phyloP scores from a whole-genome alignment of 2,797 vertebrate species.

The Hydrocynus forskahlii region DNA sequence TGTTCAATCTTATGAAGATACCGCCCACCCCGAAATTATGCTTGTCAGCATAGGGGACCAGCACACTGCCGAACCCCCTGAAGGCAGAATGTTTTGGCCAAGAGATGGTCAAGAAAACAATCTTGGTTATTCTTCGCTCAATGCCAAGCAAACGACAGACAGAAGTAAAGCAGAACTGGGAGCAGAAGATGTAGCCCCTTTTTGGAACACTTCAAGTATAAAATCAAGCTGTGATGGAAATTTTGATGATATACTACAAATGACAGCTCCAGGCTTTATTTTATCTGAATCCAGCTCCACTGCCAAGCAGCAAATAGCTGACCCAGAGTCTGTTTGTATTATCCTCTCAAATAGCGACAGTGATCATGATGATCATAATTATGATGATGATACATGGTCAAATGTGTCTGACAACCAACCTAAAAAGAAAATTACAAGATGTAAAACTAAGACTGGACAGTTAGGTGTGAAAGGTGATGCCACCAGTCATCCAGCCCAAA shows the following conservation, averaged over 20 bases:
- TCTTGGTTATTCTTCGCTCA: not conserved
- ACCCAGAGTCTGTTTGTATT: conserved; percentile 15
- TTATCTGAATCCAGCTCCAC: conserved; percentile 21
- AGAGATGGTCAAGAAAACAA: conserved; percentile 2
- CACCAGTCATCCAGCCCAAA: not conserved
- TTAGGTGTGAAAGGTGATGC: not conserved
- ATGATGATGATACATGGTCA: conserved; percentile 24
- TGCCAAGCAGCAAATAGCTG: conserved; percentile 7
- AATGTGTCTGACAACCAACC: not conserved
- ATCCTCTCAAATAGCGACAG: conserved; percentile 44
- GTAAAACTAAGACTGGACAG: not conserved
- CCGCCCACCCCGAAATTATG: conserved; percentile 6
- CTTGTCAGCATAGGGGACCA: not conserved
- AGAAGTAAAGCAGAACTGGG: not conserved
- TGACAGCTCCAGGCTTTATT: not conserved
- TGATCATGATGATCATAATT: not conserved
- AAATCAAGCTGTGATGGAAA: conserved; percentile 8
- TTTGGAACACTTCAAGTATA: not conserved
- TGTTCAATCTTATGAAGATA: conserved; percentile 7
- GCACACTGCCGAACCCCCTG: not conserved
- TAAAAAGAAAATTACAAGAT: conserved; percentile 19
- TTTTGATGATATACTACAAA: not conserved
- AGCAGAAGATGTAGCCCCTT: not conserved
- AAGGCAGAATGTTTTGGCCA: conserved; percentile 13
- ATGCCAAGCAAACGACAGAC: not conserved